These are phyloP conservation scores for Colistium nudipinnis DNA, from an alignment of 2,113 vertebrate genomes.

Conservation along the genomic window DNA sequence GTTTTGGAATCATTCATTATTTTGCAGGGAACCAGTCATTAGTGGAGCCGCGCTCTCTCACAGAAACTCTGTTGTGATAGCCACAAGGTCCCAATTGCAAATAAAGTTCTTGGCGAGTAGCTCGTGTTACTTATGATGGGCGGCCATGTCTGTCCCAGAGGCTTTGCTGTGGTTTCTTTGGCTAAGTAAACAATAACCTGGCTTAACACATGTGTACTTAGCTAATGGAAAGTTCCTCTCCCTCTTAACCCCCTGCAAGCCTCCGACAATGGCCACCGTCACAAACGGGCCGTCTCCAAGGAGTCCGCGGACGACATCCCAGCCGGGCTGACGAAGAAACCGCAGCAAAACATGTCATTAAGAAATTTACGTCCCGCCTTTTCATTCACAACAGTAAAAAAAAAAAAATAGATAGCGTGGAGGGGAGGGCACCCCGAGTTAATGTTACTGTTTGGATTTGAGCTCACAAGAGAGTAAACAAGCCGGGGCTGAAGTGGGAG, in stretches of 20 bases:
- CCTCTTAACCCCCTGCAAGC: conserved; percentile 72
- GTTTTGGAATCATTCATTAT: conserved; percentile 22
- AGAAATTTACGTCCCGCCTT: conserved; percentile 55
- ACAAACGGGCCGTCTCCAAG: conserved; percentile 73
- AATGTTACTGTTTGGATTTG: conserved; percentile 72
- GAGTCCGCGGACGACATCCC: conserved; percentile 61
- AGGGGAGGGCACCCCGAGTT: conserved; percentile 58
- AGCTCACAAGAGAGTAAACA: conserved; percentile 67
- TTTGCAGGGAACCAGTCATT: conserved; percentile 19
- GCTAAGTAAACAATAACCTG: conserved; percentile 80
- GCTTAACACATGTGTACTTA: conserved; percentile 81
- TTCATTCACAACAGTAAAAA: conserved; percentile 36
- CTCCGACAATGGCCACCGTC: conserved; percentile 69
- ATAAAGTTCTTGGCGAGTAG: conserved; percentile 60
- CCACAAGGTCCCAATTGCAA: conserved; percentile 48
- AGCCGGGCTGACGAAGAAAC: conserved; percentile 63
- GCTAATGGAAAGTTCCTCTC: conserved; percentile 79
- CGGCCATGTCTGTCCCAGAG: conserved; percentile 62
- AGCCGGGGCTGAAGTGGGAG: conserved; percentile 33
- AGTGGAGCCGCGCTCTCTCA: conserved; percentile 10
- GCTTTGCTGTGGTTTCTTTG: conserved; percentile 70
- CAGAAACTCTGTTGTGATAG: conserved; percentile 23
- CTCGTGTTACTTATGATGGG: conserved; percentile 58
- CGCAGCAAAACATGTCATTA: conserved; percentile 63
- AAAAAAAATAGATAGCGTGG: conserved; percentile 22